Conservation (phyloP, 2,113 vertebrate species). For the Scortum barcoo region DNA sequence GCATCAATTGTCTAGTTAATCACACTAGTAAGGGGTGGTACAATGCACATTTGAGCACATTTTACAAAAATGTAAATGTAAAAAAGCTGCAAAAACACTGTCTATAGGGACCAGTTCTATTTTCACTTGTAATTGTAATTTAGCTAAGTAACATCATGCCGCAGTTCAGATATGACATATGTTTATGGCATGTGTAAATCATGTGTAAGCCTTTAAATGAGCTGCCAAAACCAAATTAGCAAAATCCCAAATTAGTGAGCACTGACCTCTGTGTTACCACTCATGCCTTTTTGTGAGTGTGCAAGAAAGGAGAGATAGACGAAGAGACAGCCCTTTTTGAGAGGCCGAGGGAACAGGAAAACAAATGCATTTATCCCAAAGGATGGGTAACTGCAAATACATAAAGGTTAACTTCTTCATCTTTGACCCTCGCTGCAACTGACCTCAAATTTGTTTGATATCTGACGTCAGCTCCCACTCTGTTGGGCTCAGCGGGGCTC, state of each 20-base stretch:
- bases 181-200: constrained; percentile 15
- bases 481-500: background rate
- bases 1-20: background rate
- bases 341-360: background rate
- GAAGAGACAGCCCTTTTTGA: background rate
- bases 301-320: background rate
- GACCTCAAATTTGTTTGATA: background rate
- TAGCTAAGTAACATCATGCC: no score
- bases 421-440: background rate
- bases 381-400: background rate
- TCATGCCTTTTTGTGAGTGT: constrained; percentile 11
- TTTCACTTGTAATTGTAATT: background rate
- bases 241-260: constrained; percentile 30
- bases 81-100: background rate
- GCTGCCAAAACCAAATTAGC: no score
- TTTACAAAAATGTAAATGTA: background rate
- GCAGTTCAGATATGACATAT: background rate
- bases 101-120: background rate
- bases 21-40: background rate
- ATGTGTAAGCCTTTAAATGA: constrained; percentile 5
- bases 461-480: background rate
- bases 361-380: background rate
- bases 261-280: constrained; percentile 10
- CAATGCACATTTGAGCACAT: background rate
- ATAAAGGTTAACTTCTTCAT: background rate